These are phyloP conservation scores for Hydropsyche betteni DNA, from an alignment of 2,888 invertebrate species.

Conservation along the genomic window DNA sequence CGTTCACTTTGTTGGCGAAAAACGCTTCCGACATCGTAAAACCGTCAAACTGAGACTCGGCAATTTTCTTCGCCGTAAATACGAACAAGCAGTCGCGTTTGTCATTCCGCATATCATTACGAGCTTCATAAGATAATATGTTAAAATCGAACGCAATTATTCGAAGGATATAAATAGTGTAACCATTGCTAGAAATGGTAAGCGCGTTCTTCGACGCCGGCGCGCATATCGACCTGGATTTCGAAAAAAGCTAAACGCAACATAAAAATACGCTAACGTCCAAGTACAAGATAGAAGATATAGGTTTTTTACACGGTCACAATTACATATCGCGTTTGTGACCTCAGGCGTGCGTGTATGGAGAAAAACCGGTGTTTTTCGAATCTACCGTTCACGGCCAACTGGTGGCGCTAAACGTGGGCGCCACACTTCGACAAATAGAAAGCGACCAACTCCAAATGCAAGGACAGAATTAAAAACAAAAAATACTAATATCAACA, in stretches of 20 bases:
- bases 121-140: no score
- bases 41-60: conserved; percentile 13
- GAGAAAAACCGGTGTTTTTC: conserved; percentile 36
- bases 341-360: conserved; percentile 35
- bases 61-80: conserved; percentile 1
- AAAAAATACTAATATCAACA: not conserved
- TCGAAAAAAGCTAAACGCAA: no score
- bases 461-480: conserved; percentile 35
- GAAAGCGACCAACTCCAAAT: conserved; percentile 33
- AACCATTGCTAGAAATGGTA: no score
- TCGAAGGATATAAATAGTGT: no score
- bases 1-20: conserved; percentile 27
- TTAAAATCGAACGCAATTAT: no score
- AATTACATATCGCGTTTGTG: conserved; percentile 5
- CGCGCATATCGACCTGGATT: no score
- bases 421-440: conserved; percentile 35
- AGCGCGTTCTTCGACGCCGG: no score
- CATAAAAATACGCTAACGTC: no score
- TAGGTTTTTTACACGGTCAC: no score
- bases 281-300: no score
- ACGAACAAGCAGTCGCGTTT: not conserved
- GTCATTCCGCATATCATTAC: no score
- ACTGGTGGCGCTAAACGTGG: conserved; percentile 46
- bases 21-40: conserved; percentile 37
- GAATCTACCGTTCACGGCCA: conserved; percentile 43